These are phyloP conservation scores for Rhagonycha fulva DNA, from an alignment of 2,888 invertebrate genomes.

Conservation along the genomic window DNA sequence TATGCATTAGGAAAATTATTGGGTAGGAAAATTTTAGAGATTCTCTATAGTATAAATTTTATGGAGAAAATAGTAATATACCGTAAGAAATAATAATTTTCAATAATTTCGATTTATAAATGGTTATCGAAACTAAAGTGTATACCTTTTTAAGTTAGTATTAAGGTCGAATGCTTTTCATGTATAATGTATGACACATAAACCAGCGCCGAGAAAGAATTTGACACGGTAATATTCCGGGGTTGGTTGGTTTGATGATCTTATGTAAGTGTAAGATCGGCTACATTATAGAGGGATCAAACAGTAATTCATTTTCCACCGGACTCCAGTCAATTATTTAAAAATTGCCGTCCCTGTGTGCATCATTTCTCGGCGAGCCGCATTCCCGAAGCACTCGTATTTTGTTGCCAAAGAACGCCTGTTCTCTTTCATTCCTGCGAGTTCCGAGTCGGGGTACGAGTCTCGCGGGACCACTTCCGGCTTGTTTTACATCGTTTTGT, in stretches of 20 bases:
- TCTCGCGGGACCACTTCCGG: conserved; percentile 53
- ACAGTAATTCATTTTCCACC: conserved; percentile 59
- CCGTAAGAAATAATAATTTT: neutral
- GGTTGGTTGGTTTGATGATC: conserved; percentile 42
- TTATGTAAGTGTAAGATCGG: conserved; percentile 49
- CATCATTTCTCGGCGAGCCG: conserved; percentile 53
- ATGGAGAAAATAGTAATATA: neutral
- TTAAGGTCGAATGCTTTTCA: conserved; percentile 24
- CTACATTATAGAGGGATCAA: conserved; percentile 42
- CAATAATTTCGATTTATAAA: conserved; percentile 22
- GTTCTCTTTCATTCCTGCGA: conserved; percentile 36
- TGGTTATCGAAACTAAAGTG: conserved; percentile 18
- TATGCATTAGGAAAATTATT: neutral
- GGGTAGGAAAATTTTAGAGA: neutral
- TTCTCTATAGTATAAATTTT: neutral
- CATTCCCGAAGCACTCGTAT: conserved; percentile 56
- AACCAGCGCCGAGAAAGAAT: conserved; percentile 44
- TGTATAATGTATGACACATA: conserved; percentile 45
- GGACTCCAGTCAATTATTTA: conserved; percentile 61
- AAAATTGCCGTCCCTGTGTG: conserved; percentile 58
- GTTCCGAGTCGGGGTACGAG: conserved; percentile 43
- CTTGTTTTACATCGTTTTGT: conserved; percentile 60
- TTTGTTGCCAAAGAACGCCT: conserved; percentile 51
- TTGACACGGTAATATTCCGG: conserved; percentile 46
- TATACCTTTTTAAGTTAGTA: conserved; percentile 26